Evolutionary conservation across 2,797 vertebrate species (phyloP).

Genomic region (Pteropus rufus): DNA sequence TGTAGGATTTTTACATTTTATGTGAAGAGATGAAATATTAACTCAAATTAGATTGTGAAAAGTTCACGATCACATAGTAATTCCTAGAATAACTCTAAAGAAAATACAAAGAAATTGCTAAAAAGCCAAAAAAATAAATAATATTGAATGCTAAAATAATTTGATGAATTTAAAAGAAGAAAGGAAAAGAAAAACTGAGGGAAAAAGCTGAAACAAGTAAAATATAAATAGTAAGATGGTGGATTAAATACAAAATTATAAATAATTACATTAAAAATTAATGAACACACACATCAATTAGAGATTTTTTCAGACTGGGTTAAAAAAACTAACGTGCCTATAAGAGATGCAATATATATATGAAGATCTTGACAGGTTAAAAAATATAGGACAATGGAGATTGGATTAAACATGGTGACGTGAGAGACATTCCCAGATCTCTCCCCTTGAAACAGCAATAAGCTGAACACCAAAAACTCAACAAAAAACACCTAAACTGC

Average conservation of each 20-base stretch:
- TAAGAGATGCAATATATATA: background rate
- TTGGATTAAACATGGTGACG: too few relatives aligned
- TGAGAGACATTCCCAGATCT: too few relatives aligned
- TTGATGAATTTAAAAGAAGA: background rate
- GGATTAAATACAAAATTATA: background rate
- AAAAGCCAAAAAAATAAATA: background rate
- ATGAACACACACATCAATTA: background rate
- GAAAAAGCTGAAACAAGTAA: background rate
- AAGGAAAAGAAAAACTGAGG: background rate
- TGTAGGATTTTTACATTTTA: background rate
- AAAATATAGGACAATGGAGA: background rate
- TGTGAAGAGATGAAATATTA: background rate
- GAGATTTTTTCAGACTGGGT: background rate
- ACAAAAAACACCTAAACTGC: too few relatives aligned
- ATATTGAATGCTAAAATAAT: background rate
- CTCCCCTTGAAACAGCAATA: too few relatives aligned
- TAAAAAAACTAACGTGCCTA: background rate
- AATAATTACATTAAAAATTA: constrained; percentile 16
- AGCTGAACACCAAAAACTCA: too few relatives aligned
- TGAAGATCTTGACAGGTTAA: background rate
- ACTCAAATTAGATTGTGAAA: background rate
- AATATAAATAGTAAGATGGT: background rate
- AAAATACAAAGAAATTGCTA: background rate
- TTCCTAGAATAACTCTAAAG: background rate
- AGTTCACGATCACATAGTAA: background rate